Evolutionary conservation across 1,140 invertebrate genomes (phyloP).

Genomic region (Panulirus ornatus): DNA sequence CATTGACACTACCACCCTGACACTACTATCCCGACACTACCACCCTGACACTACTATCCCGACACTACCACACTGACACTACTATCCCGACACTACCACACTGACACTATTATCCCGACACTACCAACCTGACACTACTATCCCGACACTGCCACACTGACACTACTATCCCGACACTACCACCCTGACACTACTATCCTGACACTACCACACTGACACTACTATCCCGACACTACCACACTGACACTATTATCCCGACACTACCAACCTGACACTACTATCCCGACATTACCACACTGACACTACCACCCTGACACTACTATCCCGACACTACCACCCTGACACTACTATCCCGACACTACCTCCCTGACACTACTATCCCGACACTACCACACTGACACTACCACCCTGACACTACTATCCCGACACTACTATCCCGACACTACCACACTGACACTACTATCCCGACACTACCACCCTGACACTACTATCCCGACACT

Average conservation of each 20-base stretch:
- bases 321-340: not conserved
- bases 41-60: not conserved
- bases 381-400: no score
- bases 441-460: not conserved
- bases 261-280: not conserved
- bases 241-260: not conserved
- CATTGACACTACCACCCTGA: not conserved
- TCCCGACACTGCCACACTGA: not conserved
- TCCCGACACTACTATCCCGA: not conserved
- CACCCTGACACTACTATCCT: not conserved
- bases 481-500: not conserved
- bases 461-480: not conserved
- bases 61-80: no score
- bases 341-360: not conserved
- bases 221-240: not conserved
- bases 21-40: not conserved
- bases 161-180: not conserved
- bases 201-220: not conserved
- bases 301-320: not conserved
- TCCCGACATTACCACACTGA: not conserved
- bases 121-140: not conserved
- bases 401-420: not conserved
- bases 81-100: no score
- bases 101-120: not conserved
- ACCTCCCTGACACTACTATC: not conserved